These are phyloP conservation scores for Papilio helenus DNA, from an alignment of 1,140 invertebrate genomes.

Conservation along the genomic window DNA sequence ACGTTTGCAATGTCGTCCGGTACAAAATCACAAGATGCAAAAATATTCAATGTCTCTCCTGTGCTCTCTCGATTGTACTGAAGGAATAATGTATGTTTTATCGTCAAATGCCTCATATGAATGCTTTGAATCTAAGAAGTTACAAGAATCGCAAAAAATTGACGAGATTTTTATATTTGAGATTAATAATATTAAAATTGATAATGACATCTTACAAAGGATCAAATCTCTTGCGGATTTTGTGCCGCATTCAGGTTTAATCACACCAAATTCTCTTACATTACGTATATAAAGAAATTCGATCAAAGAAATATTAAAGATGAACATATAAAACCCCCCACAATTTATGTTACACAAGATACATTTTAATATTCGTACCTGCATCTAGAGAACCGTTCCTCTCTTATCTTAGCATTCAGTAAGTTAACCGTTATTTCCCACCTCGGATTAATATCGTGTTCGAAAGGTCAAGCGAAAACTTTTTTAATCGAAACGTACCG, in stretches of 20 bases:
- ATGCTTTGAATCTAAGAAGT: neutral
- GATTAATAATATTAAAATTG: no score
- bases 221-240: no score
- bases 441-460: constrained; percentile 51
- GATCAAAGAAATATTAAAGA: no score
- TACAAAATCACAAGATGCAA: neutral
- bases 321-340: neutral
- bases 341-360: neutral
- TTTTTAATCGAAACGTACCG: constrained; percentile 25
- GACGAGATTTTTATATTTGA: no score
- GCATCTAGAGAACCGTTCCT: constrained; percentile 53
- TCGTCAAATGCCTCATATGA: neutral
- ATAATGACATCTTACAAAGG: no score
- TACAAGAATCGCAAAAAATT: no score
- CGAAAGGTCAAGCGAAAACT: constrained; percentile 35
- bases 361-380: constrained; percentile 29
- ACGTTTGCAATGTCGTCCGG: neutral
- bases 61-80: neutral
- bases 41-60: constrained; percentile 6
- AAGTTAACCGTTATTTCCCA: constrained; percentile 55
- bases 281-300: no score
- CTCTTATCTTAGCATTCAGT: constrained; percentile 59
- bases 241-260: neutral
- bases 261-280: no score
- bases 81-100: neutral